These are phyloP conservation scores for Gymnosoma rotundatum DNA, from an alignment of 2,888 invertebrate species.

Conservation along the genomic window DNA sequence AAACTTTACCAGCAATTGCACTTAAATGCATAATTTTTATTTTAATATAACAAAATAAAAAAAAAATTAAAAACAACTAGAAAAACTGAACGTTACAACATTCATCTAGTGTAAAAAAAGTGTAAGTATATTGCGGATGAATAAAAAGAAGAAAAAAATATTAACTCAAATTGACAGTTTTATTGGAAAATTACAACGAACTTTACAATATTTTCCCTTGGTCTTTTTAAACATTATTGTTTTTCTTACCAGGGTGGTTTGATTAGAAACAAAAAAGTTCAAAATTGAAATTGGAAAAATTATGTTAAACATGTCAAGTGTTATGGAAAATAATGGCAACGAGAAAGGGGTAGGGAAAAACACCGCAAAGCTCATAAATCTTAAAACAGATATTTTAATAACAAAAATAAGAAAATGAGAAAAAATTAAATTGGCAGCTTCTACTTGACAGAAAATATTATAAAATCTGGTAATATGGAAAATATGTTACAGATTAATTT, in stretches of 20 bases:
- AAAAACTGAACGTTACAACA: constrained; percentile 3
- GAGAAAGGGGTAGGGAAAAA: background rate
- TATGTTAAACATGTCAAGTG: constrained; percentile 60
- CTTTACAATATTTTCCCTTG: constrained; percentile 47
- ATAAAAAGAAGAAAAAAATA: constrained; percentile 19
- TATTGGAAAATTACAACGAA: constrained; percentile 65
- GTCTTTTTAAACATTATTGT: background rate
- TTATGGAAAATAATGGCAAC: constrained; percentile 30
- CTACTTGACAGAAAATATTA: constrained; percentile 17
- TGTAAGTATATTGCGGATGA: constrained; percentile 24
- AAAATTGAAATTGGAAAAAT: constrained; percentile 50
- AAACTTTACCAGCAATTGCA: constrained; percentile 68
- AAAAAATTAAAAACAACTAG: background rate
- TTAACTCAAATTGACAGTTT: constrained; percentile 68
- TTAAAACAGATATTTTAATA: constrained; percentile 2
- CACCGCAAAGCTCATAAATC: constrained; percentile 40
- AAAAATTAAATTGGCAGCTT: constrained; percentile 27
- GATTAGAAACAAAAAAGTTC: constrained; percentile 28
- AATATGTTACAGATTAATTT: background rate
- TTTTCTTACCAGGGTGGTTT: constrained; percentile 1
- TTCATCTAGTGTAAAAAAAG: background rate
- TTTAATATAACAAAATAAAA: constrained; percentile 45
- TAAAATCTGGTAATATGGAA: background rate
- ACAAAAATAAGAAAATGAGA: background rate
- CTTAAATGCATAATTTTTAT: constrained; percentile 69